Conservation (phyloP, 2,888 invertebrate species). For the Leptinotarsa rubiginosa region DNA sequence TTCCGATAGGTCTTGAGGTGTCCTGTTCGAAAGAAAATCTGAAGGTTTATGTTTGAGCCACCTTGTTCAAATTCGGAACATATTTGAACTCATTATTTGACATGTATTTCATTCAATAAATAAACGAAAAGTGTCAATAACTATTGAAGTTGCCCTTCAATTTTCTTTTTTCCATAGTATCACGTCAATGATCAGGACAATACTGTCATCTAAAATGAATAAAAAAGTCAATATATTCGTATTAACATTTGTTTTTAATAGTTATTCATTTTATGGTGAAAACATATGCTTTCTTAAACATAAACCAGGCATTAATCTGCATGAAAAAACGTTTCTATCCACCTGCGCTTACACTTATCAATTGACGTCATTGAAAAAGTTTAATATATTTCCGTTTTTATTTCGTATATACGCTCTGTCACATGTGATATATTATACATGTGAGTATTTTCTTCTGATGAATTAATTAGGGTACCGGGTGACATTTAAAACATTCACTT, state of each 20-base stretch:
- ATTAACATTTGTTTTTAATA: not conserved
- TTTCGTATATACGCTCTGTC: not conserved
- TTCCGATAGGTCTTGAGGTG: too few species aligned
- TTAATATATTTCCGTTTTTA: conserved; percentile 7
- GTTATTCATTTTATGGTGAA: not conserved
- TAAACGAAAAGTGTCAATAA: too few species aligned
- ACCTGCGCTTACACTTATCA: conserved; percentile 13
- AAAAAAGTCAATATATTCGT: not conserved
- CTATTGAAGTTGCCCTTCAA: too few species aligned
- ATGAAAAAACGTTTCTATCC: conserved; percentile 7
- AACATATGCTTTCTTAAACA: not conserved
- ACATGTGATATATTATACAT: conserved; percentile 3
- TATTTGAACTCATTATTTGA: too few species aligned
- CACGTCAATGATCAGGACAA: too few species aligned
- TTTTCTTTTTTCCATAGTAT: too few species aligned
- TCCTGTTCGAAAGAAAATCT: too few species aligned
- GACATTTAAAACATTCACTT: not conserved
- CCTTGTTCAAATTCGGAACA: too few species aligned
- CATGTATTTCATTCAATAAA: too few species aligned
- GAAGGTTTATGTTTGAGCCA: too few species aligned
- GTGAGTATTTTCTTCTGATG: not conserved
- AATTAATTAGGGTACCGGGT: conserved; percentile 1
- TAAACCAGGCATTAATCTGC: not conserved
- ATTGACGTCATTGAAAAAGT: conserved; percentile 13
- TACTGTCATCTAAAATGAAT: not conserved